phyloP scores from a whole-genome alignment of 2,113 vertebrate genomes.

The Hoplias malabaricus region DNA sequence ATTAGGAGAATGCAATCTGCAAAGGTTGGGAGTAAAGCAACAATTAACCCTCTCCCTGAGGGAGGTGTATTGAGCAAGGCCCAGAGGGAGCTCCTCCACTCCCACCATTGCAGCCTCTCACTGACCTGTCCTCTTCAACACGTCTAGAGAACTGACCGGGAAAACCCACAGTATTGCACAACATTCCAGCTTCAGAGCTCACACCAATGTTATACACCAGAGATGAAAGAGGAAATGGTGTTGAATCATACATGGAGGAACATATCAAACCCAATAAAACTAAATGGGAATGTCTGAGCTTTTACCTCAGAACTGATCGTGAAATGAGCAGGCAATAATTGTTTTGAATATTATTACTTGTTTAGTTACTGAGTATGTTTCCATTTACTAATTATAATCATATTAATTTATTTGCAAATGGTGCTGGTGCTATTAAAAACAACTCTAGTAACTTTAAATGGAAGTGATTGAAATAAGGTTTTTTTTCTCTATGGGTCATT shows the following conservation, averaged over 20 bases:
- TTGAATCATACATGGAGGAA: neutral
- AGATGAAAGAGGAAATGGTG: neutral
- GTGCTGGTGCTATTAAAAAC: no score
- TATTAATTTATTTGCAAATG: no score
- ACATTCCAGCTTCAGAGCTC: neutral
- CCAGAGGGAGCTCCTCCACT: conserved; percentile 41
- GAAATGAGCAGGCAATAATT: neutral
- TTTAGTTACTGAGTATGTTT: no score
- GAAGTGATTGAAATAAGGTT: no score
- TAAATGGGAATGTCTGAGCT: neutral
- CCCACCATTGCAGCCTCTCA: conserved; percentile 37
- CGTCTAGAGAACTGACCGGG: neutral
- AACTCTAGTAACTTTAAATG: no score
- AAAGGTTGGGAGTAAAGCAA: conserved; percentile 49
- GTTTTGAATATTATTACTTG: no score
- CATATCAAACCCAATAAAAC: neutral
- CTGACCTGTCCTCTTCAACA: neutral
- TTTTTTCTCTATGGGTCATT: no score
- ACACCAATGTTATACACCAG: neutral
- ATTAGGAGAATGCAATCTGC: conserved; percentile 38
- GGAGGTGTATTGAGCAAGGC: conserved; percentile 36
- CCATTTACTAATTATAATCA: no score
- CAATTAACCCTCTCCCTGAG: conserved; percentile 46
- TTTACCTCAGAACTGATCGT: neutral
- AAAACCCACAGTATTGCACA: conserved; percentile 1